A percentile compares a stretch with the other conserved stretches of the same genome.
Evolutionary conservation across 2,797 vertebrate genomes (phyloP).

Genomic region (Carapus acus): DNA sequence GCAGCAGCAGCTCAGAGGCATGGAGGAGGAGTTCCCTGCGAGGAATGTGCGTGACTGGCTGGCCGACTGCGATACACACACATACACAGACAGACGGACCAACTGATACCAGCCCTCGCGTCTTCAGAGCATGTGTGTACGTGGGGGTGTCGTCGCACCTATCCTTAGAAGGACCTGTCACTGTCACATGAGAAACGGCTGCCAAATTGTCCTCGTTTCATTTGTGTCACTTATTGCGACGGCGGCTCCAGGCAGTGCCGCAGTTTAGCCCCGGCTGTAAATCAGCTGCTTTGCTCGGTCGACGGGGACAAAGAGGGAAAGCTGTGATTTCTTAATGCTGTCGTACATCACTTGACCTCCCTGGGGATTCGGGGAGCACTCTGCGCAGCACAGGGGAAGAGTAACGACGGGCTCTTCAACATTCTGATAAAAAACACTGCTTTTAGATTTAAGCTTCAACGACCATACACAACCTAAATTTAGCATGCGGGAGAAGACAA

Average conservation of each 20-base stretch:
- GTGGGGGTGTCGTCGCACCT: conserved; percentile 23
- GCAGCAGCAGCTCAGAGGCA: conserved; percentile 56
- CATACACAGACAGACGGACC: conserved; percentile 13
- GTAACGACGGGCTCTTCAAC: conserved; percentile 31
- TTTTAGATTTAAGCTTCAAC: conserved; percentile 34
- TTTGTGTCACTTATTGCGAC: not conserved
- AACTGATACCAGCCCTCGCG: conserved; percentile 42
- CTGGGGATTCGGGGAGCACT: conserved; percentile 54
- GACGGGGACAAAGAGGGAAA: conserved; percentile 21
- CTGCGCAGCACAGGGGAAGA: conserved; percentile 41
- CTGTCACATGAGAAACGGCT: conserved; percentile 1
- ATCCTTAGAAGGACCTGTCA: conserved; percentile 13
- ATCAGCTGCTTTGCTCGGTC: conserved; percentile 5
- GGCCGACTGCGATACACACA: conserved; percentile 39
- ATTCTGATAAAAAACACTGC: conserved; percentile 46
- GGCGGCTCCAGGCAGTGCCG: not conserved
- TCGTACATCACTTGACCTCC: conserved; percentile 54
- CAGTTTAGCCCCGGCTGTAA: not conserved
- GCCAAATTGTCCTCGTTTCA: not conserved
- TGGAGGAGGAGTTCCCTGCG: conserved; percentile 71
- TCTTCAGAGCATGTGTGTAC: conserved; percentile 58
- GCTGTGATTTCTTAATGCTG: conserved; percentile 34
- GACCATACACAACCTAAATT: conserved; percentile 23
- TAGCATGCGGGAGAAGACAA: no score
- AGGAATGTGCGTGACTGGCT: conserved; percentile 67